Evolutionary conservation across 2,797 vertebrate genomes (phyloP).

Genomic region (Gastrophryne carolinensis): DNA sequence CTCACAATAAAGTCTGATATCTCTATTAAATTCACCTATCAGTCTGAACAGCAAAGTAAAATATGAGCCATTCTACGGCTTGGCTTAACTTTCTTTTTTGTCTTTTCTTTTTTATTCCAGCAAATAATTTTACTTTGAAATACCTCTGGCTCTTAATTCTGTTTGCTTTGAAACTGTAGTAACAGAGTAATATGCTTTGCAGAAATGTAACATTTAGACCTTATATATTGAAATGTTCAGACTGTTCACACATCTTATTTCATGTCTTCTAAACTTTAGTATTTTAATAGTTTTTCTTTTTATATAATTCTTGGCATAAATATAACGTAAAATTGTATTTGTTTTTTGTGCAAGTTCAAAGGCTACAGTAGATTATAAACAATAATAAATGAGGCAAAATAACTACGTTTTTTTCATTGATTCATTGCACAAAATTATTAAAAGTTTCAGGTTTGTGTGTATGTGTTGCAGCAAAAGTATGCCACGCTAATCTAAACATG

Average conservation of each 20-base stretch:
- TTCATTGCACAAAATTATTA: too few species aligned
- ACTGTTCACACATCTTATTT: background rate
- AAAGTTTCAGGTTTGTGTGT: too few species aligned
- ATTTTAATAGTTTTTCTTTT: too few species aligned
- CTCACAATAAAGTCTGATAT: background rate
- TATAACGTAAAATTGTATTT: too few species aligned
- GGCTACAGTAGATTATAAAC: too few species aligned
- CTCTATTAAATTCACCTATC: conserved; percentile 2
- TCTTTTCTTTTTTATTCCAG: conserved; percentile 20
- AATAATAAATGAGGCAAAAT: too few species aligned
- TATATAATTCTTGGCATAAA: too few species aligned
- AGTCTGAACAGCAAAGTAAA: conserved; percentile 18
- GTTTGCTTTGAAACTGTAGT: conserved; percentile 49
- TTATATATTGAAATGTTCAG: background rate
- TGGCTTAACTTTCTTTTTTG: background rate
- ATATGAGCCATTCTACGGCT: conserved; percentile 9
- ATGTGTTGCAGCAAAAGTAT: too few species aligned
- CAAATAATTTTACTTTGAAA: conserved; percentile 40
- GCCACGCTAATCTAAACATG: too few species aligned
- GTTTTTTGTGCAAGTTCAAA: too few species aligned
- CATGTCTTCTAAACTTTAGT: background rate
- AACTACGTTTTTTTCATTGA: too few species aligned
- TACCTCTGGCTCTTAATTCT: conserved; percentile 19
- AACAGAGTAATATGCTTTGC: conserved; percentile 39
- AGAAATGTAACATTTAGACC: conserved; percentile 7